A percentile compares a stretch with the other conserved stretches of the same genome.
Evolutionary conservation across 2,888 invertebrate species (phyloP).

Genomic region (Epinotia bilunana): DNA sequence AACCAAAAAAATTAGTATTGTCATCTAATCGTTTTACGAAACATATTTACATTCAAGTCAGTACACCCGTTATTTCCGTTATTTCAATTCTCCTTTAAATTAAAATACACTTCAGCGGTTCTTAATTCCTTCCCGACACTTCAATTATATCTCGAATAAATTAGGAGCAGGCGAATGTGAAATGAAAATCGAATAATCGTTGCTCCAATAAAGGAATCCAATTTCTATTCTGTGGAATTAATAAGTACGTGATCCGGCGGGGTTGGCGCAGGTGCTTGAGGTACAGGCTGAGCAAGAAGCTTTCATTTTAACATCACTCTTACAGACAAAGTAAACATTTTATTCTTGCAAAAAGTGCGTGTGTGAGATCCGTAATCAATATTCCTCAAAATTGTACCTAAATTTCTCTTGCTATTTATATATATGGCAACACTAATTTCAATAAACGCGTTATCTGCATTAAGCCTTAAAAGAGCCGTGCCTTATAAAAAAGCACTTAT

Average conservation of each 20-base stretch:
- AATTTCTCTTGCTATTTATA: neutral
- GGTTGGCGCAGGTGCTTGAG: conserved; percentile 56
- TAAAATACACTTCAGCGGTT: conserved; percentile 39
- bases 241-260: conserved; percentile 63
- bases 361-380: too few relatives aligned
- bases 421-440: neutral
- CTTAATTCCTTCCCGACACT: conserved; percentile 53
- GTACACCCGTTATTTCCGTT: conserved; percentile 9
- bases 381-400: too few relatives aligned
- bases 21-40: too few relatives aligned
- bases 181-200: conserved; percentile 70
- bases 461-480: too few relatives aligned
- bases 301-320: conserved; percentile 3
- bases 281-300: conserved; percentile 50
- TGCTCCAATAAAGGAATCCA: conserved; percentile 71
- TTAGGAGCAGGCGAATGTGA: conserved; percentile 65
- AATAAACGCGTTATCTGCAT: neutral
- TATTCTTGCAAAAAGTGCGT: neutral
- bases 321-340: neutral
- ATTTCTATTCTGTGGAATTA: conserved; percentile 70
- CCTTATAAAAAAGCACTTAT: neutral
- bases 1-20: too few relatives aligned
- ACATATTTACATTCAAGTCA: neutral
- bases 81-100: conserved; percentile 21
- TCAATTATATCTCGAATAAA: conserved; percentile 73